Base-by-base conservation (phyloP, 1,140 invertebrate genomes). In the Caenorhabditis inopinata region DNA sequence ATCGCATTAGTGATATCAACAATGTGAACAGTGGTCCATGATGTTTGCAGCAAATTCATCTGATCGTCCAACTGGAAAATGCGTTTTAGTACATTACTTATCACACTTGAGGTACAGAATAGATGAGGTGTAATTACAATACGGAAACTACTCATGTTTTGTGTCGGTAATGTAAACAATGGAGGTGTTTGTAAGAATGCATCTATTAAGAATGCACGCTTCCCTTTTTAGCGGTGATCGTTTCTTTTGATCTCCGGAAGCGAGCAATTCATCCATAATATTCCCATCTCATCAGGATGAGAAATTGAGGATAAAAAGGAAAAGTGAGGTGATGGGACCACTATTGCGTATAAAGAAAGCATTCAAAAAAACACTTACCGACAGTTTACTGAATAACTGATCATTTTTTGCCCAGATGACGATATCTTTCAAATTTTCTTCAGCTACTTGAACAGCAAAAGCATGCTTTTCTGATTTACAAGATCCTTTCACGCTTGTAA, bases 121-220 rank as follows among this genome's bases (percentile, higher is more conserved):
- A 45, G 42, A 47, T 18, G 42, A 12, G 42, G 73, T 75, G 73
- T 29, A 49, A 75, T 47, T 47, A 49, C 42, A 32, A 29, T 27
- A 29, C 25, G 42, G 25, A 46, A 42, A 42, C 21, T 45, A 23
- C n/a, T 75, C 75, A 76, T 76, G 38, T 32, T 76, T 47, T 23
- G 45, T 76, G 75, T 76, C 73, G 47, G 75, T 45, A 68, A 35
- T 29, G n/a, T 18, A 75, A 49, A 75, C 42, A 75, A 75, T 49
- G 11, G 42, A n/a, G 45, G 23, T 47, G 42, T 75, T 46, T 75
- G 23, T 47, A 47, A 1, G 27, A 23, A 68, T 68, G 58, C 21
- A 42, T 42, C 58, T 68, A 38, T 68, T 53, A 9, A 53, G 49
- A 27, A 68, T 29, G 58, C 23, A 32, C 58, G 58, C 58, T 11